These are phyloP conservation scores for Percopsis transmontana DNA, from an alignment of 2,113 vertebrate genomes.

Conservation along the genomic window DNA sequence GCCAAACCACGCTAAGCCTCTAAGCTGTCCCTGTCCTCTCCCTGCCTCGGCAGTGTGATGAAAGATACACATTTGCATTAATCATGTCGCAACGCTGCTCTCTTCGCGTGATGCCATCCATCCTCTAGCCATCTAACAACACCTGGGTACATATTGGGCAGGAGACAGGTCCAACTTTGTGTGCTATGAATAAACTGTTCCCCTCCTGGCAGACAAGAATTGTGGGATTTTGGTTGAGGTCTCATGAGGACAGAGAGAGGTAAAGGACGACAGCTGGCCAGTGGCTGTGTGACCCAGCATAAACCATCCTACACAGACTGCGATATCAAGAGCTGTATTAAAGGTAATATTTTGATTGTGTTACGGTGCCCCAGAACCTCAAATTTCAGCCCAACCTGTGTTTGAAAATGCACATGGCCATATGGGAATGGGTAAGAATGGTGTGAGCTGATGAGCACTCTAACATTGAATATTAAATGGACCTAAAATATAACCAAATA, in stretches of 20 bases:
- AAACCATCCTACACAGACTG: neutral
- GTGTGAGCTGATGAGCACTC: too few species aligned
- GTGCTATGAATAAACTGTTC: neutral
- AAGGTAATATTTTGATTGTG: neutral
- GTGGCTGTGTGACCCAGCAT: neutral
- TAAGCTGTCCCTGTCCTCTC: slow-evolving; percentile 29
- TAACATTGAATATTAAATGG: neutral
- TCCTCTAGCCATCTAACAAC: neutral
- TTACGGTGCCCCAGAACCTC: too few species aligned
- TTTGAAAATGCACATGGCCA: neutral
- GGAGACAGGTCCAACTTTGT: slow-evolving; percentile 4
- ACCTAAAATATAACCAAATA: neutral
- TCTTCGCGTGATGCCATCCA: slow-evolving; percentile 17
- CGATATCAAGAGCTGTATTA: neutral
- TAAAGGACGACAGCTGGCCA: neutral
- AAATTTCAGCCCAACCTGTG: too few species aligned
- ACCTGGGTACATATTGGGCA: slow-evolving; percentile 4
- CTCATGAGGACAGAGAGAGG: neutral
- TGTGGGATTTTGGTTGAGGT: neutral
- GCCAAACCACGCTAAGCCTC: slow-evolving; percentile 28
- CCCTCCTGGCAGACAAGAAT: neutral
- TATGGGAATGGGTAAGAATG: neutral
- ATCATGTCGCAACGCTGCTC: slow-evolving; percentile 23
- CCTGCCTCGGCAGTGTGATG: slow-evolving; percentile 22
- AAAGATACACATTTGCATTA: slow-evolving; percentile 52